Base-by-base conservation (phyloP, 53 echinoderm and acorn worm species). In the Stichopus horrens region DNA sequence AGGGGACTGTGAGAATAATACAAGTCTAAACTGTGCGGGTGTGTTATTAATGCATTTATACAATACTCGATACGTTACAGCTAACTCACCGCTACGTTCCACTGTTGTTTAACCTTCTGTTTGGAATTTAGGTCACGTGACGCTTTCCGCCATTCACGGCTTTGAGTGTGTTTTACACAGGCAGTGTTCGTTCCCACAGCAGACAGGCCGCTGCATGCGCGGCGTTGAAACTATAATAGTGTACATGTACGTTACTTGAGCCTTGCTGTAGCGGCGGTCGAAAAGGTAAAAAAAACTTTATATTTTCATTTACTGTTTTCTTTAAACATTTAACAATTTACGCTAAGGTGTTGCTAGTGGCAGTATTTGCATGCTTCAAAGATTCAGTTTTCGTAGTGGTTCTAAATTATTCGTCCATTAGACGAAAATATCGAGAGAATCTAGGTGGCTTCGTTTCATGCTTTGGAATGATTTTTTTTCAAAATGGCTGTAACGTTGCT, bases 71-170 rank as follows among this genome's bases (percentile, higher is more conserved):
- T 71, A 71, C 71, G 71, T 16, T 63, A 37, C 37, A 37, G 37
- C 37, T 37, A 37, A 37, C 37, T 37, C 37, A 37, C 37, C 37
- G 37, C 37, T 37, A 37, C 37, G 63, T 71, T 71, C 71, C 71
- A 71, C 71, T 71, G 71, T 18, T 37, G 37, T 37, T 37, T 71
- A 71, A 71, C 71, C 71, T 71, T 71, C 56, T 79, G 54, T 54
- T 79, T 79, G 79, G 92, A 90, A 94, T 90, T 90, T 91, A 56
- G 23, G 88, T 91, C 94, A 94, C 94, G 94, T 94, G 94, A 94
- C 89, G 66, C 83, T 87, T 91, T 92, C 89, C 91, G 94, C 92
- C 89, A 92, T 94, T 94, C 94, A 94, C 92, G 91, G 89, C 77
- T 79, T 37, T 79, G 54, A n/a, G 79, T 79, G 79, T 79, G 79